phyloP scores from a whole-genome alignment of 2,888 invertebrate species.

The Agrilus mali region DNA sequence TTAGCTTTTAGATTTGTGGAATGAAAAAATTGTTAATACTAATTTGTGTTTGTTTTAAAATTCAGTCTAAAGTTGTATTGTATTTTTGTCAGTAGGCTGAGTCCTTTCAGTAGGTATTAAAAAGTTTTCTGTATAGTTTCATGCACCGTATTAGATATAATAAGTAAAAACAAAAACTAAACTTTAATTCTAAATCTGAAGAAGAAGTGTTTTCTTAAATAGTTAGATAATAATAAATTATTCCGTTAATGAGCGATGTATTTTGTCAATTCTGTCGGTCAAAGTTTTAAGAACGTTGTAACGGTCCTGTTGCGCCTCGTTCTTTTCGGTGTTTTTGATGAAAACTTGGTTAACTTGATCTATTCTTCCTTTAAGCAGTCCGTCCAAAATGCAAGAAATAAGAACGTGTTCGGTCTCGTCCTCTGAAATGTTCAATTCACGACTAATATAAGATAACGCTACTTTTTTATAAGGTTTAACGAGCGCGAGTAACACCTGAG shows the following conservation, averaged over 20 bases:
- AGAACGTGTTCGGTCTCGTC: constrained; percentile 89
- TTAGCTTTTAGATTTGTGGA: too few relatives aligned
- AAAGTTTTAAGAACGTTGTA: constrained; percentile 88
- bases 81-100: too few relatives aligned
- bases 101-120: too few relatives aligned
- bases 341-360: constrained; percentile 88
- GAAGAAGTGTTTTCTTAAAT: too few relatives aligned
- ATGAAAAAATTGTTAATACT: too few relatives aligned
- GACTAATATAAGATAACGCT: constrained; percentile 90
- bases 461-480: constrained; percentile 95
- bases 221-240: too few relatives aligned
- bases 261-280: constrained; percentile 47
- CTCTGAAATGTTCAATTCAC: constrained; percentile 80
- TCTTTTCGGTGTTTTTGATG: constrained; percentile 58
- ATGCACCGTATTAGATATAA: too few relatives aligned
- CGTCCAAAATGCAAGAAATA: constrained; percentile 93
- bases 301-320: constrained; percentile 55
- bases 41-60: too few relatives aligned
- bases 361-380: constrained; percentile 69
- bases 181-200: too few relatives aligned
- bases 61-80: too few relatives aligned
- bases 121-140: too few relatives aligned
- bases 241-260: constrained; percentile 2
- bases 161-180: too few relatives aligned
- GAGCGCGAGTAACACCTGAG: constrained; percentile 87